Base-by-base conservation (phyloP, 64 coral and sea anemone species). In the Porites australiensis region DNA sequence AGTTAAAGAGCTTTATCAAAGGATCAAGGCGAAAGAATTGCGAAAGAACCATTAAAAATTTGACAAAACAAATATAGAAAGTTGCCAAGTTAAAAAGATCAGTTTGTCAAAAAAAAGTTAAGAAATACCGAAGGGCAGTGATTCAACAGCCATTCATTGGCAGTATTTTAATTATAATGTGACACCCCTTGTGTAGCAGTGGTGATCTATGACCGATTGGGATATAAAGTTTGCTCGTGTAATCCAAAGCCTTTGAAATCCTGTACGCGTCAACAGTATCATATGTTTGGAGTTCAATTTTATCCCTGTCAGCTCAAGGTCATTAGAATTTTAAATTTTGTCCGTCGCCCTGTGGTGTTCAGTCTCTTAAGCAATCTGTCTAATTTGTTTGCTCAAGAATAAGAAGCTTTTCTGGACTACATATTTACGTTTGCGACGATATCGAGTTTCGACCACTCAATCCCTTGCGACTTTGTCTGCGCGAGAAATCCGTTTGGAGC, bases 281-380 rank as follows among this genome's bases (percentile, higher is more conserved):
- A 65, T 83, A 84, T 84, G 81, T 84, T 84, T 84, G 62, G 18
- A 84, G 46, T 67, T 52, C 46, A 48, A 68, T 68, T 84, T 84
- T 84, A 15, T 68, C 16, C 3, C 16, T 52, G 60, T 84, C 81
- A 84, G 3, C 16, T 68, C 27, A 63, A 68, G 16, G 16, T 49
- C 44, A 84, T 67, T 67, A 84, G 16, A 81, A 84, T 68, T 67
- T 45, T 67, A 50, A 65, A 51, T 67, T 68, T 84, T 18, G 9
- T 84, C 57, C 43, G 23, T 18, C 37, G 58, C 59, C 13, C 58
- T 4, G 60, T 63, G 81, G 81, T 68, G 81, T 61, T 67, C 81
- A 49, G 45, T 46, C 23, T 8, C 23, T n/a, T 2, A 50, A 67
- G n/a, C 63, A 49, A 84, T 84, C 62, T 68, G 61, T 18, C 46